Conservation (phyloP, 1,140 invertebrate species). For the Atta cephalotes region DNA sequence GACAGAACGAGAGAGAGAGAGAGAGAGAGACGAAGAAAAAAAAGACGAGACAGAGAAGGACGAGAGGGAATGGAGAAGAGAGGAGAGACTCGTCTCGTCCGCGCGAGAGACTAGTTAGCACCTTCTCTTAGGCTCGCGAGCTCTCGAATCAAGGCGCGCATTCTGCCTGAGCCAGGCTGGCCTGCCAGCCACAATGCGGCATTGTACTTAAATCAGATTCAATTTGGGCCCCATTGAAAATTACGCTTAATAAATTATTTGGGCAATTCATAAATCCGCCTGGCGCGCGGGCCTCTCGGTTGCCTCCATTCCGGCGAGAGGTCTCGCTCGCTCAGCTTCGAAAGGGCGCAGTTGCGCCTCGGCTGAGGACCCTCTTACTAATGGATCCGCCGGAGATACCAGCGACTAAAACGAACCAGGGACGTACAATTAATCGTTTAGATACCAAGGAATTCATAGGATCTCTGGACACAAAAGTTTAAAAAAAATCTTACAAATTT, state of each 20-base stretch:
- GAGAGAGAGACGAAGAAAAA: not conserved
- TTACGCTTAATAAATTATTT: slow-evolving; percentile 87
- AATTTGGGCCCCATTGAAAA: slow-evolving; percentile 86
- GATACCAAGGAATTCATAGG: not conserved
- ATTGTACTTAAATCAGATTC: slow-evolving; percentile 87
- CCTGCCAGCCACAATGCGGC: slow-evolving; percentile 81
- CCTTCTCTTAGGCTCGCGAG: slow-evolving; percentile 78
- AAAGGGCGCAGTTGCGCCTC: slow-evolving; percentile 68
- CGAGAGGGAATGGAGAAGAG: slow-evolving; percentile 51
- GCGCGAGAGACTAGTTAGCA: slow-evolving; percentile 82
- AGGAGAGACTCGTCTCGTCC: slow-evolving; percentile 64
- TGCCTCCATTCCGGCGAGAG: slow-evolving; percentile 61
- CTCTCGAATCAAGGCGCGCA: slow-evolving; percentile 80
- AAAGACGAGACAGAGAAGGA: slow-evolving; percentile 45
- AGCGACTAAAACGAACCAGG: slow-evolving; percentile 58
- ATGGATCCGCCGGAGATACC: slow-evolving; percentile 75
- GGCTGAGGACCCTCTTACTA: slow-evolving; percentile 74
- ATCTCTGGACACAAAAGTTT: not conserved
- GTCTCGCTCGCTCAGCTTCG: slow-evolving; percentile 68
- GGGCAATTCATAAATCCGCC: slow-evolving; percentile 86
- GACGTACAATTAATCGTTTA: slow-evolving; percentile 50
- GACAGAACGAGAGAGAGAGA: not conserved
- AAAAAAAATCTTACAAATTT: not conserved
- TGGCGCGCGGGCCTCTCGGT: slow-evolving; percentile 61
- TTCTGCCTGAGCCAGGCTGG: slow-evolving; percentile 73